Conservation (phyloP, 2,113 vertebrate genomes). For the Eolophus roseicapilla region DNA sequence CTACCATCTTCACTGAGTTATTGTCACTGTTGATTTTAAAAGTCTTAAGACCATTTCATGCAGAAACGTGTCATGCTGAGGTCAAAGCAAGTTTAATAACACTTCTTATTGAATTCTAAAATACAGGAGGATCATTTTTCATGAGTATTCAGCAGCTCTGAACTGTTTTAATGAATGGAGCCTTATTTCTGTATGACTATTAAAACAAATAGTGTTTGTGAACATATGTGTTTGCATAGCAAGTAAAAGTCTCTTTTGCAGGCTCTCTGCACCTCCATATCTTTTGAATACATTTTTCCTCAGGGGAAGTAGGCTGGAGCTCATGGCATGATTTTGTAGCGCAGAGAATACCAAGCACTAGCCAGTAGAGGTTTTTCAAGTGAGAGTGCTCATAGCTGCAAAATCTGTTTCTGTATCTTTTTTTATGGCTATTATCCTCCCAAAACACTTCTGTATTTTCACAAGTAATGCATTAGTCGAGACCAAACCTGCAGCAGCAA, state of each 20-base stretch:
- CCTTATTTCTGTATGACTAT: background rate
- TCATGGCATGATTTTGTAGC: background rate
- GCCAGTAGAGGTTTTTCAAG: background rate
- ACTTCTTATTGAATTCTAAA: background rate
- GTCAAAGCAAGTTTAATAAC: background rate
- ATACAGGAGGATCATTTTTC: background rate
- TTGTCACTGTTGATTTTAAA: background rate
- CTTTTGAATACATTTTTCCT: background rate
- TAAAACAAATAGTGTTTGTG: background rate
- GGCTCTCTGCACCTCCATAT: background rate
- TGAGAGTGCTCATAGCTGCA: background rate
- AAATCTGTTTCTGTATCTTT: background rate
- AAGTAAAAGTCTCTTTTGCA: background rate
- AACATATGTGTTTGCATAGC: background rate
- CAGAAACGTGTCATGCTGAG: background rate
- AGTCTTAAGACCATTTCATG: background rate
- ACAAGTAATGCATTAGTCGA: background rate
- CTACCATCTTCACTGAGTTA: background rate
- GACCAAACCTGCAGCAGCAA: background rate
- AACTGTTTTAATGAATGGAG: background rate
- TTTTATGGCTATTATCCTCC: background rate
- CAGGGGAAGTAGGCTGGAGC: background rate
- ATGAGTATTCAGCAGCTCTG: background rate
- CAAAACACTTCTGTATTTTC: background rate
- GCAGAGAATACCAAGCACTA: background rate